These are phyloP conservation scores for Tympanuchus pallidicinctus DNA, from an alignment of 2,113 vertebrate genomes.

Conservation along the genomic window DNA sequence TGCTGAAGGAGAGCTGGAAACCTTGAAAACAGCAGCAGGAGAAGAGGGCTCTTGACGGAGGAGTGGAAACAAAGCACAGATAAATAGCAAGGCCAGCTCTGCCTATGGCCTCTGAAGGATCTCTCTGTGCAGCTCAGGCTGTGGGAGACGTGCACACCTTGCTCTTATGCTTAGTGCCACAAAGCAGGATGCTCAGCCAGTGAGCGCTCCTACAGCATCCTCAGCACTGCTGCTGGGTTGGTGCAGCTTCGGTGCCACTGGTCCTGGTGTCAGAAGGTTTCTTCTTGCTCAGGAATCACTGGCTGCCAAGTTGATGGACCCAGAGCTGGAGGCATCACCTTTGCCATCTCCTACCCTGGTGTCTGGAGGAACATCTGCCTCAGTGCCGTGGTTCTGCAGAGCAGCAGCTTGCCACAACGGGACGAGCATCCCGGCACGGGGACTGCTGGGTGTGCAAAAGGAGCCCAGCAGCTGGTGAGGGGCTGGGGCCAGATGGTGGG, in stretches of 20 bases:
- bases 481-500: conserved; percentile 34
- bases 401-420: not conserved
- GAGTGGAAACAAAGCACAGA: not conserved
- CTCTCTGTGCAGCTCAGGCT: not conserved
- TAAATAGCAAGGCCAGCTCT: not conserved
- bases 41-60: not conserved
- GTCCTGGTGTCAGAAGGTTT: not conserved
- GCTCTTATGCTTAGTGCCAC: not conserved
- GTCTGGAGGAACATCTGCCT: not conserved
- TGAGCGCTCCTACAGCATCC: accelerated
- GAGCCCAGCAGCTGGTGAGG: not conserved
- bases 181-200: not conserved
- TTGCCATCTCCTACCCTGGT: not conserved
- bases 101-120: accelerated
- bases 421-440: not conserved
- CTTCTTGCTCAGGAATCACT: not conserved
- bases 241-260: not conserved
- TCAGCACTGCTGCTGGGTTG: not conserved
- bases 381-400: accelerated
- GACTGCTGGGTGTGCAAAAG: not conserved
- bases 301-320: not conserved
- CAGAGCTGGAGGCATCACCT: not conserved
- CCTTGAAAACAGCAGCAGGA: not conserved
- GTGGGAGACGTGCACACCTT: not conserved
- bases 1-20: not conserved